Conservation (phyloP, 2,888 invertebrate genomes). For the Chalcis sispes region DNA sequence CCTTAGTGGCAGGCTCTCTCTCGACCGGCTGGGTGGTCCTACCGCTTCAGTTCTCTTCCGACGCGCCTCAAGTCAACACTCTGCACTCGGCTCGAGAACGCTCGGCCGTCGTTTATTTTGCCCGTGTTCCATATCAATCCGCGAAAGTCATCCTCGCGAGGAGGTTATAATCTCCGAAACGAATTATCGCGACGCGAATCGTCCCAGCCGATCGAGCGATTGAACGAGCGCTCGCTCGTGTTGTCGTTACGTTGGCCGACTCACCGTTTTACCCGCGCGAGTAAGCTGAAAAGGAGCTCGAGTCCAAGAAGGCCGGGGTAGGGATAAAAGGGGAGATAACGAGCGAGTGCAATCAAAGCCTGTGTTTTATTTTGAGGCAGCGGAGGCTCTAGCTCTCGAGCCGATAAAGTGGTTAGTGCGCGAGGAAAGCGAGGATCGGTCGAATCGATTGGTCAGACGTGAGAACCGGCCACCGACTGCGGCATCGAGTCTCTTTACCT, state of each 20-base stretch:
- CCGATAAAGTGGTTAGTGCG: conserved; percentile 75
- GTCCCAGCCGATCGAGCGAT: too few species aligned
- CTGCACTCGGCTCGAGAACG: too few species aligned
- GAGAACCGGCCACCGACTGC: conserved; percentile 60
- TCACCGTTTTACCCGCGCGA: not conserved
- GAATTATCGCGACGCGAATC: too few species aligned
- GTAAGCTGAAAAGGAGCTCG: not conserved
- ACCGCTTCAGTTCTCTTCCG: conserved; percentile 76
- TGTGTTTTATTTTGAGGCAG: conserved; percentile 71
- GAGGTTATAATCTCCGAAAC: too few species aligned
- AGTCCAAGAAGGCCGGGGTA: not conserved
- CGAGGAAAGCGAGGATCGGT: conserved; percentile 71
- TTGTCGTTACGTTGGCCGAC: too few species aligned
- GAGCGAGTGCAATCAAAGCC: conserved; percentile 67
- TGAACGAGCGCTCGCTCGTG: too few species aligned
- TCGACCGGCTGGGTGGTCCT: conserved; percentile 76
- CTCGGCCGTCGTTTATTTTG: too few species aligned
- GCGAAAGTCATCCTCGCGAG: too few species aligned
- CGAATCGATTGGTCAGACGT: conserved; percentile 74
- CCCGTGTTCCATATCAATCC: too few species aligned
- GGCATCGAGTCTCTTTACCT: not conserved
- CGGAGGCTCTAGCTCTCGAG: conserved; percentile 65
- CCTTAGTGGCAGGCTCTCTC: conserved; percentile 65
- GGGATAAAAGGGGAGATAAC: conserved; percentile 30
- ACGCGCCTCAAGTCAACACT: conserved; percentile 68